A percentile compares a stretch with the other conserved stretches of the same genome.
These are phyloP conservation scores for Podarcis lilfordi DNA, from an alignment of 2,797 vertebrate species.

Conservation along the genomic window DNA sequence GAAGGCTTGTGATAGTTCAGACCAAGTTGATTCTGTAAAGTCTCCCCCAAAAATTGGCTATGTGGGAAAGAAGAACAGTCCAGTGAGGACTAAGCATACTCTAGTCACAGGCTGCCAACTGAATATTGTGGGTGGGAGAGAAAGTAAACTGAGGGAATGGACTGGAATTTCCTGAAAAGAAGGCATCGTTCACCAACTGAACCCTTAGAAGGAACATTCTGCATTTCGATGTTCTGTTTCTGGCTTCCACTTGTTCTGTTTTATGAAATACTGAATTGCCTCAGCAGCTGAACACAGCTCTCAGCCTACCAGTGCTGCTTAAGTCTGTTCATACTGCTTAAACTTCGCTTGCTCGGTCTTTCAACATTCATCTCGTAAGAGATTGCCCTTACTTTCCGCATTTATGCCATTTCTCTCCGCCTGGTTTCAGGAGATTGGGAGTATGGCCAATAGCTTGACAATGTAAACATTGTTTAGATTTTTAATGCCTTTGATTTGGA, in stretches of 20 bases:
- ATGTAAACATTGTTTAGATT: not conserved
- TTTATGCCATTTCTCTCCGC: not conserved
- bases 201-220: not conserved
- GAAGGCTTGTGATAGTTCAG: not conserved
- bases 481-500: not conserved
- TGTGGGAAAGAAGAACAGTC: not conserved
- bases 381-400: not conserved
- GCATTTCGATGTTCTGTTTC: not conserved
- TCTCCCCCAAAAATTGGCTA: not conserved
- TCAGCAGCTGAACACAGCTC: no score
- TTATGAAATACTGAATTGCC: not conserved
- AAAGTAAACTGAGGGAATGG: not conserved
- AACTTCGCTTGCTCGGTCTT: not conserved
- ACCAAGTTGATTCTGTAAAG: not conserved
- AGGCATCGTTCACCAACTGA: not conserved
- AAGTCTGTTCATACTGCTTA: not conserved
- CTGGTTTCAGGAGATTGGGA: not conserved
- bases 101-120: not conserved
- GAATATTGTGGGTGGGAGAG: not conserved
- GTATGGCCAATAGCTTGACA: not conserved
- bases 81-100: not conserved
- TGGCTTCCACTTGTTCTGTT: not conserved
- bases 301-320: not conserved
- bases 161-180: not conserved
- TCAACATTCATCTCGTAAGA: not conserved